Evolutionary conservation across 2,113 vertebrate species (phyloP).

Genomic region (Onychorhynchus coronatus): DNA sequence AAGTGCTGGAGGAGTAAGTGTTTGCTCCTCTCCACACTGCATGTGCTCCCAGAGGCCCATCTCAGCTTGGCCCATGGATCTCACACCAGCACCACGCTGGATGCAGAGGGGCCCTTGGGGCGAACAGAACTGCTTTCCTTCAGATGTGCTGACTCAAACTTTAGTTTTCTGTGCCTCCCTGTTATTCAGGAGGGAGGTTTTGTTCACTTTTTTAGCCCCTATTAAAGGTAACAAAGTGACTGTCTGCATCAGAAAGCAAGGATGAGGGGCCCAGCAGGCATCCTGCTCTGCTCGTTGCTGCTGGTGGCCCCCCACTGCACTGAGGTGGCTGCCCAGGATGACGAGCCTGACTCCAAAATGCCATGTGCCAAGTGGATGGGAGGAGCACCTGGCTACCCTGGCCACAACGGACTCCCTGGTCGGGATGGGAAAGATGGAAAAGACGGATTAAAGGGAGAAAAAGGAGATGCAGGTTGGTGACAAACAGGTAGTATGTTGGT

Average conservation of each 20-base stretch:
- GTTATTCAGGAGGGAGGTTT: fast-evolving
- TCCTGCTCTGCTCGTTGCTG: conserved; percentile 46
- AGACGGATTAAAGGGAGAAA: conserved; percentile 78
- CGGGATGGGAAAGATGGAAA: conserved; percentile 80
- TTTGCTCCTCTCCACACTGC: not conserved
- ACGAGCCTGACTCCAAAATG: conserved; percentile 35
- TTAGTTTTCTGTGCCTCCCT: not conserved
- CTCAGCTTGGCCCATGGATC: not conserved
- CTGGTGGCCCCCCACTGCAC: not conserved
- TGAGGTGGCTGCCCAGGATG: not conserved
- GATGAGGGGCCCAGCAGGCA: conserved; percentile 40
- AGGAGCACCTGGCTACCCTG: conserved; percentile 80
- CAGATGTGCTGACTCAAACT: not conserved
- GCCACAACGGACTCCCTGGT: conserved; percentile 79
- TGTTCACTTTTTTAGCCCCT: not conserved
- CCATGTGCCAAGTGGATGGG: conserved; percentile 80
- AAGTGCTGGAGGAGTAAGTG: fast-evolving
- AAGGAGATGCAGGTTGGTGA: conserved; percentile 78
- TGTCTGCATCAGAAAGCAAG: conserved; percentile 2
- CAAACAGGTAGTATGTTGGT: fast-evolving
- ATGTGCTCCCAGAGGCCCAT: not conserved
- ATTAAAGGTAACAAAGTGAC: not conserved
- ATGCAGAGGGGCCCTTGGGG: not conserved
- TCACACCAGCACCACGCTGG: not conserved
- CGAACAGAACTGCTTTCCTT: not conserved